These are phyloP conservation scores for Oxyteleia sp. DNA, from an alignment of 2,888 invertebrate genomes.

Conservation along the genomic window DNA sequence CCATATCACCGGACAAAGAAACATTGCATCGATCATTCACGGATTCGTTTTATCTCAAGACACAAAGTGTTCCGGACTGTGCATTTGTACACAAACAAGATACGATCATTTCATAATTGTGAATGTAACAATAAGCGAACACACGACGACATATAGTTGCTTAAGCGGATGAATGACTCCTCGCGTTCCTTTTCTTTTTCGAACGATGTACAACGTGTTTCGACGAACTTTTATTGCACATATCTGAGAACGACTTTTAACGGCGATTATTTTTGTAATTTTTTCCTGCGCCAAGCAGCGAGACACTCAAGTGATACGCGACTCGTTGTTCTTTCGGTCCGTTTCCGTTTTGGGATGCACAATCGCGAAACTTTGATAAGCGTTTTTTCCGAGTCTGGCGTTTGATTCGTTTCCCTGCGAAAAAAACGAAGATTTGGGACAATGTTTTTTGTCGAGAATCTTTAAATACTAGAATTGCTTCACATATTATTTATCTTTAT, in stretches of 20 bases:
- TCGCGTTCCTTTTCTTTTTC: conserved; percentile 15
- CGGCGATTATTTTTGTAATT: conserved; percentile 63
- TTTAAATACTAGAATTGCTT: too few species aligned
- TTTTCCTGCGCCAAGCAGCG: conserved; percentile 16
- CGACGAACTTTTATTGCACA: conserved; percentile 68
- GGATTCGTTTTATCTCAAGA: conserved; percentile 49
- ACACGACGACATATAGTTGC: conserved; percentile 36
- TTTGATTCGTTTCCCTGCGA: conserved; percentile 25
- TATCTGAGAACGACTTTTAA: conserved; percentile 71
- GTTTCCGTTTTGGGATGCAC: conserved; percentile 27
- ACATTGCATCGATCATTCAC: conserved; percentile 33
- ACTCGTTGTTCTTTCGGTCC: not conserved
- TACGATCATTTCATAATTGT: conserved; percentile 34
- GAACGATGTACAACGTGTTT: conserved; percentile 70
- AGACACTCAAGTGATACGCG: conserved; percentile 6
- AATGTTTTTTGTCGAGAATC: too few species aligned
- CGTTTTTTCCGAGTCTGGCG: conserved; percentile 14
- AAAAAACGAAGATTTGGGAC: too few species aligned
- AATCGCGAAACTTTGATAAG: conserved; percentile 29
- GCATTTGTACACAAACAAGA: conserved; percentile 26
- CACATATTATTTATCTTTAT: too few species aligned
- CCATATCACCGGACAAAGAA: conserved; percentile 46
- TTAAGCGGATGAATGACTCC: conserved; percentile 22
- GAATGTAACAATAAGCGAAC: conserved; percentile 54
- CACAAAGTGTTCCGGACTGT: conserved; percentile 55